A percentile compares a stretch with the other conserved stretches of the same genome.
Evolutionary conservation across 1,140 invertebrate genomes (phyloP).

Genomic region (Drosophila paulistorum): DNA sequence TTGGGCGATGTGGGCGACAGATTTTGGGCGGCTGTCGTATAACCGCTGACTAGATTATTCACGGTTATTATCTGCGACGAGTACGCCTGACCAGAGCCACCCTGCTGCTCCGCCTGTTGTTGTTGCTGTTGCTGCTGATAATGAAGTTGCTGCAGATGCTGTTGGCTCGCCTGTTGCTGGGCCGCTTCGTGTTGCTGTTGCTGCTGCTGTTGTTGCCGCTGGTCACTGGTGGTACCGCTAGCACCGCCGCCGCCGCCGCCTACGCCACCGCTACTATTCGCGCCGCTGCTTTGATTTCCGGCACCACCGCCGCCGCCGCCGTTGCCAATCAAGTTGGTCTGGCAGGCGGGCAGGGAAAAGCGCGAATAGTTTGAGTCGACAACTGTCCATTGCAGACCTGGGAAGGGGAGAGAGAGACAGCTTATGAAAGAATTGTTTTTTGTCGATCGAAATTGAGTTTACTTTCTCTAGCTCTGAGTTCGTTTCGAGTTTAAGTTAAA

Average conservation of each 20-base stretch:
- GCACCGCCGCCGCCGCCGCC: conserved; percentile 34
- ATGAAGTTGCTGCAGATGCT: conserved; percentile 65
- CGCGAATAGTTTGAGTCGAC: conserved; percentile 87
- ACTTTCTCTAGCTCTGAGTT: conserved; percentile 46
- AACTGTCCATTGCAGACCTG: conserved; percentile 89
- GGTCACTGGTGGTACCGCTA: conserved; percentile 46
- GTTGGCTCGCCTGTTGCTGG: conserved; percentile 74
- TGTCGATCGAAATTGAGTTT: conserved; percentile 54
- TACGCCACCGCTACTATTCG: conserved; percentile 61
- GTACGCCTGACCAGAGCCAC: conserved; percentile 67
- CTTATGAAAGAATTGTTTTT: conserved; percentile 75
- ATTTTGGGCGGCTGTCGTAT: conserved; percentile 79
- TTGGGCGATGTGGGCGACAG: conserved; percentile 82
- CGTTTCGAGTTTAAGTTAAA: conserved; percentile 13
- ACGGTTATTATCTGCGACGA: conserved; percentile 82
- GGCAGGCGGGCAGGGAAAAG: conserved; percentile 86
- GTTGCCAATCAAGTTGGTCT: conserved; percentile 84
- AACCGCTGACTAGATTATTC: conserved; percentile 78
- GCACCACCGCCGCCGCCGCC: conserved; percentile 81
- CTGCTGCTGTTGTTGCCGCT: conserved; percentile 71
- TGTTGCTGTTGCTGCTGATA: conserved; percentile 62
- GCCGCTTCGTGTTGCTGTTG: conserved; percentile 71
- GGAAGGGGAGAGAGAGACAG: conserved; percentile 83
- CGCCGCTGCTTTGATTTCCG: conserved; percentile 81
- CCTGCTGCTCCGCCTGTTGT: conserved; percentile 66